Percentiles rank a stretch among this genome's conserved stretches.
These are phyloP conservation scores for Sphaerophoria taeniata DNA, from an alignment of 2,888 invertebrate species.

Conservation along the genomic window DNA sequence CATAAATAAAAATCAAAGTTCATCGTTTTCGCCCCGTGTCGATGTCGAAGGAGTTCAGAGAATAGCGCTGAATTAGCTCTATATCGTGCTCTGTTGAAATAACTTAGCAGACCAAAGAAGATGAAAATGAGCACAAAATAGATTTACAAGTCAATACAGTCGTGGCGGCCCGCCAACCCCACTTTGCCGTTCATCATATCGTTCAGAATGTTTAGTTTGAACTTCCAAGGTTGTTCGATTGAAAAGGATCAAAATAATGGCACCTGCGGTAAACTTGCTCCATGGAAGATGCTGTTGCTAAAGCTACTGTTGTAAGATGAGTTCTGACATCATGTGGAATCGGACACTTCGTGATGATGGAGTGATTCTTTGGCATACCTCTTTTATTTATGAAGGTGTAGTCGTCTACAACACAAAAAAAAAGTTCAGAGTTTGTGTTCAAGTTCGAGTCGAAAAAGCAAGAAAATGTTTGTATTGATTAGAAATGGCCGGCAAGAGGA, in stretches of 20 bases:
- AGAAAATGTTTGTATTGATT: slow-evolving; percentile 26
- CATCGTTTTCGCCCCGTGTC: slow-evolving; percentile 44
- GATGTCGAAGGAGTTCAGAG: slow-evolving; percentile 4
- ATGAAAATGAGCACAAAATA: slow-evolving; percentile 68
- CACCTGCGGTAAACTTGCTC: slow-evolving; percentile 23
- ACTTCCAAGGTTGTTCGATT: slow-evolving; percentile 13
- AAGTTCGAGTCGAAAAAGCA: neutral
- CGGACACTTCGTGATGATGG: slow-evolving; percentile 44
- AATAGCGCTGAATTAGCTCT: slow-evolving; percentile 29
- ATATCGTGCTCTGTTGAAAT: neutral
- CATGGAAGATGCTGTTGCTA: neutral
- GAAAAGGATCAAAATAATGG: slow-evolving; percentile 65
- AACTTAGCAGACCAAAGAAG: slow-evolving; percentile 58
- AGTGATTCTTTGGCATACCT: neutral
- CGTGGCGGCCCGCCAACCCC: neutral
- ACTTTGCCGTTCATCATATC: neutral
- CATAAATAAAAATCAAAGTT: slow-evolving; percentile 75
- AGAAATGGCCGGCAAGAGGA: neutral
- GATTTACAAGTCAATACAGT: slow-evolving; percentile 72
- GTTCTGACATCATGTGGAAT: slow-evolving; percentile 28
- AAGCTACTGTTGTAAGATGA: neutral
- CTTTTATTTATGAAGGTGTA: neutral
- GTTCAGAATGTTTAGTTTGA: neutral
- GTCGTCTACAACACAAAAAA: no score
- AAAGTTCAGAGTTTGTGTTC: neutral